phyloP scores from a whole-genome alignment of 2,113 vertebrate genomes.

The Carassius gibelio region DNA sequence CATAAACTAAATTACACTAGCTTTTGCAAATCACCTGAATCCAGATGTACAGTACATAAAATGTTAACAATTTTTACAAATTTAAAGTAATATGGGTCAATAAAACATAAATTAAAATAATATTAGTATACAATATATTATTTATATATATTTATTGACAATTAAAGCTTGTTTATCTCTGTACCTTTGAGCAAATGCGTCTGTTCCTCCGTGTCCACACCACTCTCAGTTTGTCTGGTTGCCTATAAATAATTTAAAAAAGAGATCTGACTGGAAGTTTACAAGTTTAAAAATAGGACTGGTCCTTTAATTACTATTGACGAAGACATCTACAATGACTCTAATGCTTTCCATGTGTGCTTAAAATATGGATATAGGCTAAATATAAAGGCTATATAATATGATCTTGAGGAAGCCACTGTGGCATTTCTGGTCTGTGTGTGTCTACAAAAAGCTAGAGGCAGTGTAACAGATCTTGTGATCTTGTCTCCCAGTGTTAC shows the following conservation, averaged over 20 bases:
- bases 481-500: constrained; percentile 21
- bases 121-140: neutral
- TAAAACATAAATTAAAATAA: neutral
- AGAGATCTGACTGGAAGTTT: neutral
- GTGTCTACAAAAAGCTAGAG: constrained; percentile 18
- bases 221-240: constrained; percentile 88
- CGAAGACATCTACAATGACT: neutral
- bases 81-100: no score
- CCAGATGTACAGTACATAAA: no score
- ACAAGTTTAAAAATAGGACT: neutral
- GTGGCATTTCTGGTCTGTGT: neutral
- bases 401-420: neutral
- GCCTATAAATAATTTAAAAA: constrained; percentile 72
- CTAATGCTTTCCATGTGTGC: neutral
- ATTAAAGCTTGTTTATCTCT: neutral
- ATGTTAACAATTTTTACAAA: no score
- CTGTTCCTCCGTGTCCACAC: constrained; percentile 91
- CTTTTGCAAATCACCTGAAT: neutral
- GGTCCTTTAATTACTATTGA: neutral
- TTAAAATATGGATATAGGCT: neutral
- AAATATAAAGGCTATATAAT: neutral
- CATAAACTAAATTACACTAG: neutral
- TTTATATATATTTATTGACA: neutral
- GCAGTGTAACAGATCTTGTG: constrained; percentile 15
- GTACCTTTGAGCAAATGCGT: constrained; percentile 88